These are phyloP conservation scores for Parauchenoglanis ngamensis DNA, from an alignment of 2,797 vertebrate species.

Conservation along the genomic window DNA sequence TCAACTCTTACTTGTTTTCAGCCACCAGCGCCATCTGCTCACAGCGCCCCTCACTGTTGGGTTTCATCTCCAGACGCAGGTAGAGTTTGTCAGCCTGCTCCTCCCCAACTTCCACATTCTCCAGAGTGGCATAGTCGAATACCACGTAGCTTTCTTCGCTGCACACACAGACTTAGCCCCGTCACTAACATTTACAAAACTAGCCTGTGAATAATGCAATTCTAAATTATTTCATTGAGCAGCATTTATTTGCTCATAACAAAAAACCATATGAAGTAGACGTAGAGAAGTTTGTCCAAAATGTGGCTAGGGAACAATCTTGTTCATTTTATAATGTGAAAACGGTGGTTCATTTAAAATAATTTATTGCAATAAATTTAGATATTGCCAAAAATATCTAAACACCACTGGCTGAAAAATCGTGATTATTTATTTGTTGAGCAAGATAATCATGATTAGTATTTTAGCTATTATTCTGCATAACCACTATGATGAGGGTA, in stretches of 20 bases:
- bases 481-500: not conserved
- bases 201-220: not conserved
- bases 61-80: constrained; percentile 83
- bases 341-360: not conserved
- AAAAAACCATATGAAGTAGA: not conserved
- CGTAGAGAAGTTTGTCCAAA: not conserved
- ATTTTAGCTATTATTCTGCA: not conserved
- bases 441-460: not conserved
- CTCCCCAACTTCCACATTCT: constrained; percentile 81
- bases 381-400: no score
- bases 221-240: not conserved
- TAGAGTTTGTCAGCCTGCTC: constrained; percentile 69
- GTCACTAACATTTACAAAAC: not conserved
- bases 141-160: constrained; percentile 93
- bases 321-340: not conserved
- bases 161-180: constrained; percentile 17
- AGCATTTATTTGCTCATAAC: not conserved
- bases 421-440: not conserved
- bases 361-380: not conserved
- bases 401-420: not conserved
- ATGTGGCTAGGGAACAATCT: not conserved
- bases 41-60: constrained; percentile 83
- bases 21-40: constrained; percentile 81
- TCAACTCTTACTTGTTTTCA: constrained; percentile 80
- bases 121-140: constrained; percentile 86